Percentiles rank a stretch among this genome's conserved stretches.
phyloP scores from a whole-genome alignment of 2,888 invertebrate genomes.

The Blastobasis adustella region DNA sequence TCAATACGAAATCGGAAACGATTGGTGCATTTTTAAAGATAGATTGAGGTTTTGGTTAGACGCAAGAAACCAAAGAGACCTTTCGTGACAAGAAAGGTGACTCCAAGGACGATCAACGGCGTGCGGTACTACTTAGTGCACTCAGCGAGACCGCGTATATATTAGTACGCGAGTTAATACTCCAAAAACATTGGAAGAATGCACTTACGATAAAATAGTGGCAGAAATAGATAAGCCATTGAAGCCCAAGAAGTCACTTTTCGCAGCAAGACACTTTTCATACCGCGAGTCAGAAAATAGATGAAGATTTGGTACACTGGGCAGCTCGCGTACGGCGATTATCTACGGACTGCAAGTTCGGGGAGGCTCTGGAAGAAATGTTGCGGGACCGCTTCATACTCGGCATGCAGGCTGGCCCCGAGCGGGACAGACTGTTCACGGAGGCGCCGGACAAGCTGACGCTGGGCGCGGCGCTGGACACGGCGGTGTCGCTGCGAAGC shows the following conservation, averaged over 20 bases:
- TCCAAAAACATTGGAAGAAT: not conserved
- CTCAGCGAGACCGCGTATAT: not conserved
- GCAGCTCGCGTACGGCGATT: conserved; percentile 1
- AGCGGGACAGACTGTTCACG: not conserved
- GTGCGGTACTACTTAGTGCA: not conserved
- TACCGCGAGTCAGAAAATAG: not conserved
- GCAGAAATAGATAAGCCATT: not conserved
- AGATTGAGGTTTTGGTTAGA: not conserved
- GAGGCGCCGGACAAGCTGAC: not conserved
- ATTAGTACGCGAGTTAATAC: not conserved
- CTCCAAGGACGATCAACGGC: not conserved
- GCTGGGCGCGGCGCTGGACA: not conserved
- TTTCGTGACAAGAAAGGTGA: not conserved
- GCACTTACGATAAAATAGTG: not conserved
- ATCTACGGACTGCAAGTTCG: not conserved
- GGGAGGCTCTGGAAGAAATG: not conserved
- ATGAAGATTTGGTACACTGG: conserved; percentile 1
- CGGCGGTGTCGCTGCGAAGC: not conserved
- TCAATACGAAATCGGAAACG: not conserved
- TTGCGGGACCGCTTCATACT: conserved; percentile 1
- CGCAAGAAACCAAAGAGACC: not conserved
- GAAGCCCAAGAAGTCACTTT: conserved; percentile 1
- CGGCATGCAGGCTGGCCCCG: not conserved
- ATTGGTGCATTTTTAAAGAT: not conserved
- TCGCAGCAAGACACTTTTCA: conserved; percentile 1